Evolutionary conservation across 2,888 invertebrate species (phyloP).

Genomic region (Mantis religiosa): DNA sequence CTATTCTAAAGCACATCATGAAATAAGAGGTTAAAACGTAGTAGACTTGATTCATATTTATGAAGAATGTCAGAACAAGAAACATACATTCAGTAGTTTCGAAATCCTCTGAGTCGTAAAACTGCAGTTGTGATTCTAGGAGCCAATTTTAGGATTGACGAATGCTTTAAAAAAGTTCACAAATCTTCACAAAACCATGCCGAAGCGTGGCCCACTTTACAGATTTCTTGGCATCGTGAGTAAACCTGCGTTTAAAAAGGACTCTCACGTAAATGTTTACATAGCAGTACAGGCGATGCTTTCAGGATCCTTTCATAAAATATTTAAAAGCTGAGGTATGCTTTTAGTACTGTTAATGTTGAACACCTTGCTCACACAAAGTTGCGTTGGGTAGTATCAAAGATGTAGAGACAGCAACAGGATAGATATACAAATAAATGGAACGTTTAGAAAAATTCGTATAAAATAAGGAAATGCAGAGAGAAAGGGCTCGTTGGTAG

Average conservation of each 20-base stretch:
- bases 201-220: background rate
- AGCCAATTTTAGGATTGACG: background rate
- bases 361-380: background rate
- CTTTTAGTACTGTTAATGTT: background rate
- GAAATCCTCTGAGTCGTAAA: background rate
- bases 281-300: background rate
- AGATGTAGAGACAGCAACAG: too few species aligned
- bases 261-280: background rate
- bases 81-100: background rate
- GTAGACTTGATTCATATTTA: too few species aligned
- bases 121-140: background rate
- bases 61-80: background rate
- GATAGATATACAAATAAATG: too few species aligned
- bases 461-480: too few species aligned
- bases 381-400: too few species aligned
- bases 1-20: too few species aligned
- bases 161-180: background rate
- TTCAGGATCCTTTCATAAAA: background rate
- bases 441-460: too few species aligned
- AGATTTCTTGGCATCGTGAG: background rate
- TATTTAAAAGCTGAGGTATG: background rate
- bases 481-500: too few species aligned
- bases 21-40: too few species aligned
- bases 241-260: background rate
- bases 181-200: background rate